Evolutionary conservation across 2,113 vertebrate species (phyloP), one percentile per base, ranked within the genome.

Genomic region (Numida meleagris): DNA sequence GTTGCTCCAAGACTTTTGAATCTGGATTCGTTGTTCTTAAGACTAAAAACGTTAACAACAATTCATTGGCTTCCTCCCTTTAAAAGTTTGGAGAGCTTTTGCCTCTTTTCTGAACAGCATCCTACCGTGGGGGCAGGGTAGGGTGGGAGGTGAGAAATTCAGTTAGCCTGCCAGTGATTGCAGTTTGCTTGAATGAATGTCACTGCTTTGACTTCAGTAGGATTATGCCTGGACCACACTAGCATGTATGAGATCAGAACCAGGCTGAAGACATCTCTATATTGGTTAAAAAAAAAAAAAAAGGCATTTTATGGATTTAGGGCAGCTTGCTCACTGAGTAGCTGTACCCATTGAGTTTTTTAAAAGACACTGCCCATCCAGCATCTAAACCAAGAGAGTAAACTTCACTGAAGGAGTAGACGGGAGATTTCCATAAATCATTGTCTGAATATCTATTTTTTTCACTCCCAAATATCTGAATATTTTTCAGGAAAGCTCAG

Each of bases 141-240:
- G 36, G 55, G 59, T 91, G 72, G 82, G 92, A 95, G 68, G 75
- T 89, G 78, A 86, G 87, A 95, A 96, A 96, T 93, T 86, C 91
- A 74, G 75, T 88, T 67, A 89, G 61, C 42, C 59, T 91, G 78
- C 36, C 59, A 66, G 81, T 36, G 88, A 83, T 24, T 94, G 68
- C 86, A 92, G 83, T 92, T 76, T 72, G 21, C 62, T 95, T 94
- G 86, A 88, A 83, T 92, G 79, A 59, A 19, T 83, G 75, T 86
- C 85, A 82, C 74, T 93, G 68, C 72, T 86, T 71, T 95, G 79
- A 93, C 75, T 93, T 83, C 79, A 58, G 65, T 2, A 67, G 31
- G 58, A 86, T 94, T 94, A 89, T 65, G 58, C 88, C 46, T 86
- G 66, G 90, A 61, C 92, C 51, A 27, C 70, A 63, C 14, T 66